Conservation (phyloP, 2,113 vertebrate species). For the Gorsachius goisagi region DNA sequence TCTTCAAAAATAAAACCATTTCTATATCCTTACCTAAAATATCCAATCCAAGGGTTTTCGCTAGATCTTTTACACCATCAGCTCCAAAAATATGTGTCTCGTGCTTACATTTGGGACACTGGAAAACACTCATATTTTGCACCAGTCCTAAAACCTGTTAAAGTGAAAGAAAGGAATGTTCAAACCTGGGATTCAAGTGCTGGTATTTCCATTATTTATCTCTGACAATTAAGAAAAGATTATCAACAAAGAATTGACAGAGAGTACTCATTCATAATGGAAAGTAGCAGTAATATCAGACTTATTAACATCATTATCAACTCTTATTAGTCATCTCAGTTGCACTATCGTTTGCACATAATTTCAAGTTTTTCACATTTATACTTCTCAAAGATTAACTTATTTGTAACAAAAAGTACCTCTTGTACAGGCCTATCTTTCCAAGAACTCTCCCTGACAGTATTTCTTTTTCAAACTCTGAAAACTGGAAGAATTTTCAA, state of each 20-base stretch:
- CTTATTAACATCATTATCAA: not conserved
- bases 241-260: not conserved
- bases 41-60: slow-evolving; percentile 80
- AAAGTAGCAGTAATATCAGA: not conserved
- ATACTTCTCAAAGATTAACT: not conserved
- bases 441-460: not conserved
- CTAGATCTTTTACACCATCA: slow-evolving; percentile 85
- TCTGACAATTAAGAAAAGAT: not conserved
- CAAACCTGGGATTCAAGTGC: not conserved
- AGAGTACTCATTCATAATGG: not conserved
- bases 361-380: not conserved
- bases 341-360: not conserved
- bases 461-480: not conserved
- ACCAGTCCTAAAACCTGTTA: slow-evolving; percentile 91
- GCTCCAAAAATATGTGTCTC: slow-evolving; percentile 93
- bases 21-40: slow-evolving; percentile 81
- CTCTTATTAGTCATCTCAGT: not conserved
- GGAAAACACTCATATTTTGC: slow-evolving; percentile 98
- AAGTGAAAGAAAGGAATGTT: slow-evolving; percentile 30
- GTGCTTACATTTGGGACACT: slow-evolving; percentile 91
- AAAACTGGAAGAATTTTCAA: not conserved
- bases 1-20: not conserved
- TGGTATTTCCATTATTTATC: not conserved
- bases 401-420: not conserved
- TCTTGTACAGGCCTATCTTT: not conserved